Evolutionary conservation across 2,888 invertebrate species (phyloP).

Genomic region (Lymantria monacha): DNA sequence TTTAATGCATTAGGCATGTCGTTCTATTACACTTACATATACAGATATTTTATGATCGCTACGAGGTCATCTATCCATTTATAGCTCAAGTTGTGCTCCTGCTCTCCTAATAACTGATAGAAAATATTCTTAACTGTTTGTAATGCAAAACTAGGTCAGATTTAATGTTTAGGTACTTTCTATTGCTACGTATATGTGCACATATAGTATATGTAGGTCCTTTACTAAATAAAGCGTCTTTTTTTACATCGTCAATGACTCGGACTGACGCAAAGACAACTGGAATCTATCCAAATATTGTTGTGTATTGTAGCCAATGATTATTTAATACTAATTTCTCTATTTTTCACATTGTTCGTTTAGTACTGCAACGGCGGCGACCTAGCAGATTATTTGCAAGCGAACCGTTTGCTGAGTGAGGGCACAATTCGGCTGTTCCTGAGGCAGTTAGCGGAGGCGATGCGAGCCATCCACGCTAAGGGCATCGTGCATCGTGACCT

Average conservation of each 20-base stretch:
- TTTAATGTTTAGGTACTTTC: neutral
- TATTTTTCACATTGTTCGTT: constrained; percentile 50
- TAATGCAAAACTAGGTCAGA: neutral
- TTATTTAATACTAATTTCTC: constrained; percentile 14
- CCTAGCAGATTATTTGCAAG: constrained; percentile 97
- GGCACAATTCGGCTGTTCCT: constrained; percentile 98
- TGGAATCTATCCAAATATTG: constrained; percentile 30
- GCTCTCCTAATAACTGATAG: neutral
- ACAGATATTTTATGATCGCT: constrained; percentile 25
- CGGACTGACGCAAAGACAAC: constrained; percentile 20
- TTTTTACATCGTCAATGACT: constrained; percentile 17
- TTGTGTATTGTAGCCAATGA: constrained; percentile 20
- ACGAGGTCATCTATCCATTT: constrained; percentile 17
- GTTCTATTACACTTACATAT: constrained; percentile 20
- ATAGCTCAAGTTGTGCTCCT: constrained; percentile 13
- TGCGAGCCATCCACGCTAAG: constrained; percentile 98
- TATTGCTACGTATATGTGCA: neutral
- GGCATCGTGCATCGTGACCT: constrained; percentile 99
- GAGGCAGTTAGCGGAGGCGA: constrained; percentile 97
- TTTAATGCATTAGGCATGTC: constrained; percentile 25
- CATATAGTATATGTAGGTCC: neutral
- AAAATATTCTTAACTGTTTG: neutral
- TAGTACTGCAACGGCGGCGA: constrained; percentile 99
- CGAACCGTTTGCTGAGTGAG: constrained; percentile 97
- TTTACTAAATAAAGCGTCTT: neutral